phyloP scores from a whole-genome alignment of 1,140 invertebrate species.

The Sycophaga agraensis region DNA sequence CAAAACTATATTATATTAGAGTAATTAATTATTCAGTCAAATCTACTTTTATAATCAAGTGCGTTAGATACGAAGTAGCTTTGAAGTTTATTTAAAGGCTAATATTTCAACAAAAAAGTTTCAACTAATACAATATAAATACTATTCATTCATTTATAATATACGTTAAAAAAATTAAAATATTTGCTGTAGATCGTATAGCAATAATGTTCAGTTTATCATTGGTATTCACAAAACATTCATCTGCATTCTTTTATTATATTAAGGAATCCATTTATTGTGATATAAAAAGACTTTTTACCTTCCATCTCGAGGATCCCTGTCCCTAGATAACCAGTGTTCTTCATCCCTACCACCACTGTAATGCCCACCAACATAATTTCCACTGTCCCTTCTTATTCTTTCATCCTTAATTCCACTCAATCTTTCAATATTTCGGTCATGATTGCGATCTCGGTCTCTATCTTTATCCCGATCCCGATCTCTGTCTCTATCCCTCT shows the following conservation, averaged over 20 bases:
- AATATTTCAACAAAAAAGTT: no score
- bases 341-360: conserved; percentile 51
- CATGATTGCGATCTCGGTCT: conserved; percentile 42
- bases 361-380: conserved; percentile 47
- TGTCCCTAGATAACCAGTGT: conserved; percentile 49
- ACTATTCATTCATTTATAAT: no score
- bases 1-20: no score
- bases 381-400: conserved; percentile 49
- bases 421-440: conserved; percentile 45
- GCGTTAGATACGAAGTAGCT: no score
- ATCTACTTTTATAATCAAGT: no score
- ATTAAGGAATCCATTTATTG: background rate
- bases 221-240: no score
- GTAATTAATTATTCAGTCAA: no score
- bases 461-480: conserved; percentile 42
- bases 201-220: no score
- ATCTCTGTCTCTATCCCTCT: conserved; percentile 45
- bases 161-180: no score
- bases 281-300: conserved; percentile 21
- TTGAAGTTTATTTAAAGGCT: no score
- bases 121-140: no score
- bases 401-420: conserved; percentile 48
- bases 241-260: background rate
- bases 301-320: conserved; percentile 50
- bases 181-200: no score